Conservation (phyloP, 2,888 invertebrate species). For the Yponomeuta sedellus region DNA sequence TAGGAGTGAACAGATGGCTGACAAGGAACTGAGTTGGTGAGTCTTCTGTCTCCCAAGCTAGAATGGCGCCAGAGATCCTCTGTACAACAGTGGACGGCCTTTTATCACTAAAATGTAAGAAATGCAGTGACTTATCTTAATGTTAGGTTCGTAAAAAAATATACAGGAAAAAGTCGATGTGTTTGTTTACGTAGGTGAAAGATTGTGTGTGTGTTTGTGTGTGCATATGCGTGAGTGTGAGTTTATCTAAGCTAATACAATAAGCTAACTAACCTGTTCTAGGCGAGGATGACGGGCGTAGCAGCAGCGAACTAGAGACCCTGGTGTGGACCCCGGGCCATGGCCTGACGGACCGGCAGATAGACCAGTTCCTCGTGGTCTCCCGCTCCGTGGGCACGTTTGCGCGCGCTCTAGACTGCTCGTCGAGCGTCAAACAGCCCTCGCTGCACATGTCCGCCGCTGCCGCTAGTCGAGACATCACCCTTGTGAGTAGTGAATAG, state of each 20-base stretch:
- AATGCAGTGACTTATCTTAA: too few relatives aligned
- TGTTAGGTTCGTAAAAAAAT: too few relatives aligned
- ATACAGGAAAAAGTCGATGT: too few relatives aligned
- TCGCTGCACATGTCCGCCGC: constrained; percentile 99
- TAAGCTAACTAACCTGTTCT: constrained; percentile 34
- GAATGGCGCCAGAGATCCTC: too few relatives aligned
- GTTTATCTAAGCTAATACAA: neutral
- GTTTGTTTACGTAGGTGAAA: too few relatives aligned
- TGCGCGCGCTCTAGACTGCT: constrained; percentile 98
- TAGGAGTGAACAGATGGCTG: too few relatives aligned
- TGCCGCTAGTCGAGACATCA: constrained; percentile 98
- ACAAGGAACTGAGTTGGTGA: too few relatives aligned
- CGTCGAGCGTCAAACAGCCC: constrained; percentile 98
- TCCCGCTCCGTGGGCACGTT: constrained; percentile 98
- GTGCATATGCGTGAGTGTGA: too few relatives aligned
- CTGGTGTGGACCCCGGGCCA: constrained; percentile 97
- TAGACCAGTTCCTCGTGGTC: constrained; percentile 98
- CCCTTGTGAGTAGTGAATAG: constrained; percentile 79
- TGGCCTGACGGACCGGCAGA: constrained; percentile 93
- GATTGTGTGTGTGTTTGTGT: too few relatives aligned
- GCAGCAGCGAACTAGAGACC: constrained; percentile 88
- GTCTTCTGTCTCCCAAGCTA: too few relatives aligned
- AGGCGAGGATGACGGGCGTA: constrained; percentile 80
- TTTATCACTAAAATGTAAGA: too few relatives aligned
- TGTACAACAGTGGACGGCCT: too few relatives aligned